These are phyloP conservation scores for Neotoxoptera formosana DNA, from an alignment of 1,140 invertebrate genomes.

Conservation along the genomic window DNA sequence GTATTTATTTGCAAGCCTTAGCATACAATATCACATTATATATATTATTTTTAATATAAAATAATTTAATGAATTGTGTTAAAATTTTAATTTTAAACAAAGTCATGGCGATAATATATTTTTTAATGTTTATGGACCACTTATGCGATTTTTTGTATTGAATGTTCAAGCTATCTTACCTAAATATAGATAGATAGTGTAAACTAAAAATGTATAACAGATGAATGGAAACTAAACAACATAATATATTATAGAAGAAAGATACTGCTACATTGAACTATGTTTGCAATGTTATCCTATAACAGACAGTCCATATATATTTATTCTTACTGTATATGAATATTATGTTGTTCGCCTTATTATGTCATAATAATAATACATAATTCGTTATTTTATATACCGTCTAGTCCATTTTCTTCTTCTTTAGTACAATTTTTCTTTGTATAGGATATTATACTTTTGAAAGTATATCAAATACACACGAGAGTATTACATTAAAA, in stretches of 20 bases:
- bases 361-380: neutral
- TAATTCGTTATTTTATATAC: neutral
- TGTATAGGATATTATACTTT: neutral
- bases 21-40: too few species aligned
- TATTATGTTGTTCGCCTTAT: neutral
- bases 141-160: too few species aligned
- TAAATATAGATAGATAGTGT: neutral
- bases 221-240: neutral
- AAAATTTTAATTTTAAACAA: too few species aligned
- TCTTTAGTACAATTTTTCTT: neutral
- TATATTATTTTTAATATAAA: too few species aligned
- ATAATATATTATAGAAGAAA: neutral
- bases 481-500: neutral
- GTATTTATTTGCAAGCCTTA: too few species aligned
- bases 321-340: neutral
- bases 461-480: neutral
- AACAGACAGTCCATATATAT: neutral
- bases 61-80: too few species aligned
- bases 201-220: neutral
- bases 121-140: too few species aligned
- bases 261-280: neutral
- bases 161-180: too few species aligned
- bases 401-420: neutral
- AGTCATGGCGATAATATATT: too few species aligned
- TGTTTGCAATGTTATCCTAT: neutral